These are phyloP conservation scores for Ephestia elutella DNA, from an alignment of 1,140 invertebrate species.

Conservation along the genomic window DNA sequence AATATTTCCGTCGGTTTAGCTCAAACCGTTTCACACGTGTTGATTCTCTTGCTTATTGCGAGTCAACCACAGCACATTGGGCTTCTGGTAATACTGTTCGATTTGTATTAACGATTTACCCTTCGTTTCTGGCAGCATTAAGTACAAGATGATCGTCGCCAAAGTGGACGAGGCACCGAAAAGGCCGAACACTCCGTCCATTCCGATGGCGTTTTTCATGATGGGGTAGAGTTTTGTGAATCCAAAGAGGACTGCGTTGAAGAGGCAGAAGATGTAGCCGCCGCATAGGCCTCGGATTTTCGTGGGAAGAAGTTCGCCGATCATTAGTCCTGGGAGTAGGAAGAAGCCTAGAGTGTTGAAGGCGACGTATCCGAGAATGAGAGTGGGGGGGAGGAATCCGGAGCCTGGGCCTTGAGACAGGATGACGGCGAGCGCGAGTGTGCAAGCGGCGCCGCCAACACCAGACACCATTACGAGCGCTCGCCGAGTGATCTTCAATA, in stretches of 20 bases:
- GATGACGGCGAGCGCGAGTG: slow-evolving; percentile 75
- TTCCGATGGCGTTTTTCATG: slow-evolving; percentile 75
- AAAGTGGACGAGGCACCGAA: slow-evolving; percentile 81
- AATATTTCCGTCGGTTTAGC: not conserved
- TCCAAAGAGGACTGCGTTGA: slow-evolving; percentile 80
- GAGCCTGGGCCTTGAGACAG: slow-evolving; percentile 63
- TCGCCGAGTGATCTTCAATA: slow-evolving; percentile 78
- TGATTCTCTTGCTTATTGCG: slow-evolving; percentile 44
- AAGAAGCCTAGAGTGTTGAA: slow-evolving; percentile 83
- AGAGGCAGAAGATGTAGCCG: slow-evolving; percentile 81
- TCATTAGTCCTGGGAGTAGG: slow-evolving; percentile 81
- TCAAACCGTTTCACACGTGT: not conserved
- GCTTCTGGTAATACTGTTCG: slow-evolving; percentile 83
- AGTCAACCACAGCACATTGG: slow-evolving; percentile 78
- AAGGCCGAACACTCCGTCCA: slow-evolving; percentile 78
- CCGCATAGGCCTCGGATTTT: slow-evolving; percentile 79
- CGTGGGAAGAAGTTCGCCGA: slow-evolving; percentile 81
- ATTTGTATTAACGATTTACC: slow-evolving; percentile 85
- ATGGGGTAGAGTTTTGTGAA: slow-evolving; percentile 83
- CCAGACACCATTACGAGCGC: slow-evolving; percentile 78
- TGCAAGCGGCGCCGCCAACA: slow-evolving; percentile 77
- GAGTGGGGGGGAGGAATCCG: slow-evolving; percentile 66
- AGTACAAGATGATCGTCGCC: slow-evolving; percentile 80
- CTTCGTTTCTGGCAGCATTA: slow-evolving; percentile 89
- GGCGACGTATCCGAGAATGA: slow-evolving; percentile 79